These are phyloP conservation scores for Ceratitis capitata DNA, from an alignment of 1,140 invertebrate genomes.

Conservation along the genomic window DNA sequence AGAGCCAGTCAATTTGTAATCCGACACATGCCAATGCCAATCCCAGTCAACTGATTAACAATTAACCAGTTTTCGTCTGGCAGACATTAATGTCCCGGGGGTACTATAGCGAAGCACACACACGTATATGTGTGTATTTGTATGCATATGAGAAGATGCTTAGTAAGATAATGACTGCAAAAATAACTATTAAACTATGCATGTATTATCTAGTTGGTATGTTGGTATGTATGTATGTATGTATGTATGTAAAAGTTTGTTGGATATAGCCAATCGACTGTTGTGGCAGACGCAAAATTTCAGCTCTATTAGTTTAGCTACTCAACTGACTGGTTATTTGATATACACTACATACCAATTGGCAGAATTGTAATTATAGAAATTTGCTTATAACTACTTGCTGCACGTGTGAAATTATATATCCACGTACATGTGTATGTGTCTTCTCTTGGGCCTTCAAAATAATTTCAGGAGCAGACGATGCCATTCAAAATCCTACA, in stretches of 20 bases:
- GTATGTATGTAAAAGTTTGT: not conserved
- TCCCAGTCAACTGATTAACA: constrained; percentile 31
- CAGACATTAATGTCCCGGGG: not conserved
- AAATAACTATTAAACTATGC: not conserved
- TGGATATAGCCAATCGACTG: not conserved
- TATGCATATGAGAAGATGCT: not conserved
- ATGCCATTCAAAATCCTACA: not conserved
- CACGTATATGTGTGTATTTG: not conserved
- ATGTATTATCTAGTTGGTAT: not conserved
- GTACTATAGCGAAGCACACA: not conserved
- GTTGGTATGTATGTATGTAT: not conserved
- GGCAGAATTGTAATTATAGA: constrained; percentile 30
- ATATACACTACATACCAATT: not conserved
- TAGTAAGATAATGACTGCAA: not conserved
- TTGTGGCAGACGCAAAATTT: not conserved
- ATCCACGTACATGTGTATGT: not conserved
- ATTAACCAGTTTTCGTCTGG: constrained; percentile 35
- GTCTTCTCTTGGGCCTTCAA: not conserved
- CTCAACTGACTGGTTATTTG: constrained; percentile 21
- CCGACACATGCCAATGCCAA: constrained; percentile 32
- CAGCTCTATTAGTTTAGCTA: not conserved
- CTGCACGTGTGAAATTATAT: not conserved
- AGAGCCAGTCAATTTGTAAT: constrained; percentile 22
- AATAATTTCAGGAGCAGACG: not conserved
- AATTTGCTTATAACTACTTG: not conserved